These are phyloP conservation scores for Aphidius colemani DNA, from an alignment of 2,888 invertebrate species.

Conservation along the genomic window DNA sequence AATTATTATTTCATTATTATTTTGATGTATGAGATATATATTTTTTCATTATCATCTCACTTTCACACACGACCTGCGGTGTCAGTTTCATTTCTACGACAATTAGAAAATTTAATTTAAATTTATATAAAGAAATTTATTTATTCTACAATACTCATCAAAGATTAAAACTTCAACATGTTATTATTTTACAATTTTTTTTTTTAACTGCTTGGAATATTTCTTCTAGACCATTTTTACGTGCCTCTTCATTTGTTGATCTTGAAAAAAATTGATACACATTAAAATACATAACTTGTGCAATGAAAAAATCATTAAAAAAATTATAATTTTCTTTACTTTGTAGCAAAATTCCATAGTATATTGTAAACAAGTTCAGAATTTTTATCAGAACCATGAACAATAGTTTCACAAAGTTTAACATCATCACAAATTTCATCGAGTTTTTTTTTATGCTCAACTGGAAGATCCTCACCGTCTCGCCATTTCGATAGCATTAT, in stretches of 20 bases:
- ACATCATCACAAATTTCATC: conserved; percentile 49
- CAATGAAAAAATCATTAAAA: neutral
- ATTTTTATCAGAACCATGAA: conserved; percentile 39
- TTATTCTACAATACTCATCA: neutral
- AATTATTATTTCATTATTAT: neutral
- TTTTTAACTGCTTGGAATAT: conserved; percentile 54
- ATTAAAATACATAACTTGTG: too few relatives aligned
- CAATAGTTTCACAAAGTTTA: conserved; percentile 51
- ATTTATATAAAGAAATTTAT: conserved; percentile 2
- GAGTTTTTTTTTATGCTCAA: conserved; percentile 46
- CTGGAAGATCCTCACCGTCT: conserved; percentile 45
- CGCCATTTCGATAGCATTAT: conserved; percentile 54
- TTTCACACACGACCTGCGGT: conserved; percentile 17
- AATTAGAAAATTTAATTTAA: neutral
- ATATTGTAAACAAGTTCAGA: conserved; percentile 42
- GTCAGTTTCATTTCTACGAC: neutral
- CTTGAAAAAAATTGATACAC: conserved; percentile 28
- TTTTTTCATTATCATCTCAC: conserved; percentile 9
- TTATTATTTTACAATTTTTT: conserved; percentile 49
- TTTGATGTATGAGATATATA: conserved; percentile 12
- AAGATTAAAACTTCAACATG: conserved; percentile 37
- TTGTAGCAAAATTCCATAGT: conserved; percentile 45
- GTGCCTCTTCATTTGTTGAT: conserved; percentile 47
- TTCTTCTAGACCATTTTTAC: conserved; percentile 49
- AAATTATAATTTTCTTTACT: conserved; percentile 35